Percentiles rank a stretch among this genome's conserved stretches.
Evolutionary conservation across 2,797 vertebrate species (phyloP).

Genomic region (Sebastes taczanowskii): DNA sequence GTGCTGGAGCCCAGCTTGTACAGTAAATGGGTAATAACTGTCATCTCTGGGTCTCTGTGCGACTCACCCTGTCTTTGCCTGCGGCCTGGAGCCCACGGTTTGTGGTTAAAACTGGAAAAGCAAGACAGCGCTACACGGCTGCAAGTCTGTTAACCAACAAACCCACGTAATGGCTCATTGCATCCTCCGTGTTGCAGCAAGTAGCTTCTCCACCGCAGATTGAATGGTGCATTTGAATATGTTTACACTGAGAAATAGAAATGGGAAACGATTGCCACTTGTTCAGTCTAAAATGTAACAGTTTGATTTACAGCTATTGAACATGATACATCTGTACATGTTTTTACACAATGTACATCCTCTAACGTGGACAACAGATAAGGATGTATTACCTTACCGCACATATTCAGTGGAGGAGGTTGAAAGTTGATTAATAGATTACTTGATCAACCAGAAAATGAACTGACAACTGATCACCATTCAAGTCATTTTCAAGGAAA

Average conservation of each 20-base stretch:
- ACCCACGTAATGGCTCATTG: constrained; percentile 40
- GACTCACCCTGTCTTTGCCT: neutral
- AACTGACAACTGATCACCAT: neutral
- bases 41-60: constrained; percentile 25
- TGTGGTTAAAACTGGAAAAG: constrained; percentile 49
- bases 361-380: neutral
- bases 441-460: neutral
- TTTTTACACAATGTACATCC: neutral
- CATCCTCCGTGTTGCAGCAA: constrained; percentile 8
- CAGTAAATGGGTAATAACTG: constrained; percentile 47
- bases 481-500: neutral
- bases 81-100: constrained; percentile 14
- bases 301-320: neutral
- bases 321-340: neutral
- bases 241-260: neutral
- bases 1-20: neutral
- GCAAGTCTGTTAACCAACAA: constrained; percentile 32
- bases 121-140: neutral
- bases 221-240: neutral
- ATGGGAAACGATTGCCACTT: neutral
- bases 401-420: neutral
- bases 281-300: neutral
- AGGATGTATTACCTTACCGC: neutral
- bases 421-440: neutral
- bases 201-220: constrained; percentile 1